A percentile compares a stretch with the other conserved stretches of the same genome.
Conservation (phyloP, 92 coral and sea anemone genomes). For the Diadumene lineata region DNA sequence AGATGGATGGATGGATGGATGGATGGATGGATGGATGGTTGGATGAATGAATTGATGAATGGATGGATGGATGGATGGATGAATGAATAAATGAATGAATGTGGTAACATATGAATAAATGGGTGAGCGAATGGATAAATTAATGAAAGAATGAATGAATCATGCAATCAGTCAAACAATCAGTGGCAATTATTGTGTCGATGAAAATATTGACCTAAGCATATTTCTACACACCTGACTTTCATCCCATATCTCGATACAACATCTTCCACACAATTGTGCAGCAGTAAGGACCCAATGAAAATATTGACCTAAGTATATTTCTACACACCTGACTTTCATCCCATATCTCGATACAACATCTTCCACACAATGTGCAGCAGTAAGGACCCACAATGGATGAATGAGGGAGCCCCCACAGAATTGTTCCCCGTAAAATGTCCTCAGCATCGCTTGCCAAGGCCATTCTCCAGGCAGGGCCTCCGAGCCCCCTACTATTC, state of each 20-base stretch:
- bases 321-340: slow-evolving; percentile 23
- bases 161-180: too few relatives aligned
- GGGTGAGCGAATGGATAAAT: too few relatives aligned
- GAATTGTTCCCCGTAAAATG: slow-evolving; percentile 36
- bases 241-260: neutral
- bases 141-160: too few relatives aligned
- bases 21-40: too few relatives aligned
- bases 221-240: slow-evolving; percentile 28
- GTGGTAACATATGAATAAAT: too few relatives aligned
- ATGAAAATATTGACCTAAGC: slow-evolving; percentile 23
- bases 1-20: too few relatives aligned
- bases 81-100: too few relatives aligned
- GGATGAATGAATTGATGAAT: too few relatives aligned
- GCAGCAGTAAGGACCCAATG: slow-evolving; percentile 53
- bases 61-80: too few relatives aligned
- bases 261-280: slow-evolving; percentile 24
- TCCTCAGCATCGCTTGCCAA: slow-evolving; percentile 46
- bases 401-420: slow-evolving; percentile 62
- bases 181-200: too few relatives aligned
- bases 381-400: slow-evolving; percentile 52
- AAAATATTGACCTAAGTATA: slow-evolving; percentile 20
- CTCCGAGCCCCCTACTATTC: slow-evolving; percentile 49
- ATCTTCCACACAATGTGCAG: slow-evolving; percentile 37
- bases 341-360: neutral
- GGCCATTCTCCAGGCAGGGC: slow-evolving; percentile 47